These are phyloP conservation scores for Diabrotica virgifera DNA, from an alignment of 1,140 invertebrate genomes.

Conservation along the genomic window DNA sequence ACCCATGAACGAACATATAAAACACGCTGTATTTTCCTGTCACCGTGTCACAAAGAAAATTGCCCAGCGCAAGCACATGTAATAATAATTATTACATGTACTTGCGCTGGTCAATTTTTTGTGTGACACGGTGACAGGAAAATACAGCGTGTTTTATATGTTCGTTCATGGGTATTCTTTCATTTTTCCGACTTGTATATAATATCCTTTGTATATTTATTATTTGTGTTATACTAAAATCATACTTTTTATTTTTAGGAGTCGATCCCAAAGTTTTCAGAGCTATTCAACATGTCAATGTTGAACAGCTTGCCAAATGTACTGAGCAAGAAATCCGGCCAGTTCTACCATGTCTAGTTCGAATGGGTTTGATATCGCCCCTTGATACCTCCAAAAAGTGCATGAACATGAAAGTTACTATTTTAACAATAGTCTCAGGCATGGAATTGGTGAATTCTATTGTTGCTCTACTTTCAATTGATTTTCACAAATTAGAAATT, in stretches of 20 bases:
- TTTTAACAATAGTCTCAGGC: constrained; percentile 82
- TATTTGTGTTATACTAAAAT: not conserved
- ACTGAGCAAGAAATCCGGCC: constrained; percentile 75
- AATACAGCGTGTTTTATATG: no score
- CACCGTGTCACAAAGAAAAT: no score
- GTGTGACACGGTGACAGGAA: no score
- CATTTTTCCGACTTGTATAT: no score
- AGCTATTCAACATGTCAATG: constrained; percentile 77
- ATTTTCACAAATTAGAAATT: constrained; percentile 89
- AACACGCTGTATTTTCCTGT: no score
- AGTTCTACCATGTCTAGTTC: constrained; percentile 85
- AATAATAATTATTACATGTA: no score
- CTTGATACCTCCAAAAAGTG: constrained; percentile 82
- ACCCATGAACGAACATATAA: no score
- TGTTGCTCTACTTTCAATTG: constrained; percentile 88
- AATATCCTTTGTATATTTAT: not conserved
- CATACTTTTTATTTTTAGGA: constrained; percentile 7
- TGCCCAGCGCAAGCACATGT: no score
- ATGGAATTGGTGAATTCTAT: constrained; percentile 94
- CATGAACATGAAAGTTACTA: constrained; percentile 78
- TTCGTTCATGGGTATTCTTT: no score
- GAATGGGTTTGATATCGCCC: constrained; percentile 89
- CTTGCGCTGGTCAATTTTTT: no score
- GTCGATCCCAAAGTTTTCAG: constrained; percentile 67
- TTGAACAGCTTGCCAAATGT: constrained; percentile 66